A percentile compares a stretch with the other conserved stretches of the same genome.
Evolutionary conservation across 2,888 invertebrate species (phyloP).

Genomic region (Thymelicus acteon): DNA sequence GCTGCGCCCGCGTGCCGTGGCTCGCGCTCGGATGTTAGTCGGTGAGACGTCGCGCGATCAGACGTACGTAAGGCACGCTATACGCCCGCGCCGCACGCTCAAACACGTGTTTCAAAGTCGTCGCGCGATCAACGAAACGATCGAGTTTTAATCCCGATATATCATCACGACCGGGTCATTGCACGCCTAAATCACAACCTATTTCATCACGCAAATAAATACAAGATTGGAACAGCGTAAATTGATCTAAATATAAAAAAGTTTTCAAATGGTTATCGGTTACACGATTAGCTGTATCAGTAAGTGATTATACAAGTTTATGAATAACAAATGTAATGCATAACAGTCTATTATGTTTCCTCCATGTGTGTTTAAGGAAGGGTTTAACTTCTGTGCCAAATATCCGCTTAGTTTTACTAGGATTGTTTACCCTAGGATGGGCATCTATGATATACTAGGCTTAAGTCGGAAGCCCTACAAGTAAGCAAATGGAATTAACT

Average conservation of each 20-base stretch:
- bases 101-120: constrained; percentile 43
- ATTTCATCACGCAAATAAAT: constrained; percentile 4
- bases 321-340: constrained; percentile 1
- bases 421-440: constrained; percentile 29
- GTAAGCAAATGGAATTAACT: constrained; percentile 31
- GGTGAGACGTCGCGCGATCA: constrained; percentile 71
- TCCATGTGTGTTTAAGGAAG: constrained; percentile 4
- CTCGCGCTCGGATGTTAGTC: constrained; percentile 61
- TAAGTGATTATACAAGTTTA: constrained; percentile 25
- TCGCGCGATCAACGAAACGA: constrained; percentile 44
- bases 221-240: constrained; percentile 14
- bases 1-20: constrained; percentile 50
- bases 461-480: constrained; percentile 30
- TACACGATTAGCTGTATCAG: constrained; percentile 42
- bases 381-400: constrained; percentile 21
- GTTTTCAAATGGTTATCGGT: constrained; percentile 12
- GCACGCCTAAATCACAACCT: constrained; percentile 44
- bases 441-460: constrained; percentile 32
- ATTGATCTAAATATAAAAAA: background rate
- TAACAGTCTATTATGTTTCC: background rate
- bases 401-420: constrained; percentile 14
- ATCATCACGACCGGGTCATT: constrained; percentile 47
- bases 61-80: constrained; percentile 62
- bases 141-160: constrained; percentile 44
- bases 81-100: constrained; percentile 43